Percentiles rank a stretch among this genome's conserved stretches.
phyloP scores from a whole-genome alignment of 2,113 vertebrate genomes.

The Lucifuga dentata region DNA sequence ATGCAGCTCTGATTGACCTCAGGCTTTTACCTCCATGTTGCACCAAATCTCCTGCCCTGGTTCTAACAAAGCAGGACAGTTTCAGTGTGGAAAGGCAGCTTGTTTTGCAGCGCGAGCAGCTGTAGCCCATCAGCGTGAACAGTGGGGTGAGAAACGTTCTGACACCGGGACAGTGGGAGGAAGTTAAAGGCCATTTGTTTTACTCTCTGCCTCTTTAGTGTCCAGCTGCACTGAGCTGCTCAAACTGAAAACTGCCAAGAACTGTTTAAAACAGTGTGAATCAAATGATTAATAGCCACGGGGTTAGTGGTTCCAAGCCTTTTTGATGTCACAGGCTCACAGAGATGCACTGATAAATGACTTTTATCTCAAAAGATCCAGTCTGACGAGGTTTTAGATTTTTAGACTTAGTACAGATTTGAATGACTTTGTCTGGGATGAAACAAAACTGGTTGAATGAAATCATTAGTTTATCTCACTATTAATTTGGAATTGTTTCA shows the following conservation, averaged over 20 bases:
- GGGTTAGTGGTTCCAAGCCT: too few species aligned
- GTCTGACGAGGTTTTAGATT: too few species aligned
- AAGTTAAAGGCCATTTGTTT: constrained; percentile 52
- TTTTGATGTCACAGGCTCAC: too few species aligned
- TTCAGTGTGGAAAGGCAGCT: constrained; percentile 38
- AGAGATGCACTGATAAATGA: too few species aligned
- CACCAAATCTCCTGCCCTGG: constrained; percentile 42
- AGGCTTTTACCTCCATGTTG: constrained; percentile 60
- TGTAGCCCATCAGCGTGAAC: constrained; percentile 47
- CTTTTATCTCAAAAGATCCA: too few species aligned
- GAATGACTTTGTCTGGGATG: too few species aligned
- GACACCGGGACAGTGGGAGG: constrained; percentile 50
- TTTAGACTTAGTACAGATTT: too few species aligned
- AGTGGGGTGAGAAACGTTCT: constrained; percentile 50
- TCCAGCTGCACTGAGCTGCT: constrained; percentile 33
- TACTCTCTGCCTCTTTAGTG: constrained; percentile 29
- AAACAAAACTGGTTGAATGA: too few species aligned
- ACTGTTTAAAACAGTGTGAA: too few species aligned
- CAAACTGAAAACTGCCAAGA: constrained; percentile 63
- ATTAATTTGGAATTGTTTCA: too few species aligned
- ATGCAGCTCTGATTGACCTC: constrained; percentile 70
- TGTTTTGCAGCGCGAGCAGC: constrained; percentile 39
- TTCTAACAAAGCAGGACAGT: constrained; percentile 57
- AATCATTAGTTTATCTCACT: too few species aligned
- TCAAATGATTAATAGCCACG: too few species aligned